These are phyloP conservation scores for Selene dorsalis DNA, from an alignment of 2,797 vertebrate species.

Conservation along the genomic window DNA sequence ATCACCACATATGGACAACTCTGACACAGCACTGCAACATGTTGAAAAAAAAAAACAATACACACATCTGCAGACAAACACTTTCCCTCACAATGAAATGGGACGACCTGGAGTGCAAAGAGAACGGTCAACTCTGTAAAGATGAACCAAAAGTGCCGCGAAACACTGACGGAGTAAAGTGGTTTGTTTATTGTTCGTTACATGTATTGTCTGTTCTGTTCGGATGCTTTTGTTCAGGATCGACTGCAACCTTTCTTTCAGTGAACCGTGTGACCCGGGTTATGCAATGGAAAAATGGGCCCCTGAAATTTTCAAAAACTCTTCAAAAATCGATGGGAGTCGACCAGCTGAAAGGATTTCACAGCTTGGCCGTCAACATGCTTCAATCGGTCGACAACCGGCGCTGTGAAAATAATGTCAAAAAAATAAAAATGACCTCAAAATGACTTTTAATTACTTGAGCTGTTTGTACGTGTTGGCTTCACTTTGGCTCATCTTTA, in stretches of 20 bases:
- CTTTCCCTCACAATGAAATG: slow-evolving; percentile 58
- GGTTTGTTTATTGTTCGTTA: neutral
- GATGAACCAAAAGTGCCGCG: slow-evolving; percentile 39
- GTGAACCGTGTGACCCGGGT: slow-evolving; percentile 12
- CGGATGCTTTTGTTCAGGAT: neutral
- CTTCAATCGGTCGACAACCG: neutral
- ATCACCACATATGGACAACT: slow-evolving; percentile 48
- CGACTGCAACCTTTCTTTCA: neutral
- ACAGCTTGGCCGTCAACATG: neutral
- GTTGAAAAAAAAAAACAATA: slow-evolving; percentile 31
- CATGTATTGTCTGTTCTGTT: neutral
- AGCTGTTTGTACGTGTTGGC: slow-evolving; percentile 6
- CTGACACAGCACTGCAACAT: slow-evolving; percentile 51
- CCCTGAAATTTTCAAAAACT: neutral
- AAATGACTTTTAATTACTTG: neutral
- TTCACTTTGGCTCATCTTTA: slow-evolving; percentile 44
- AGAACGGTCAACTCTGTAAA: slow-evolving; percentile 36
- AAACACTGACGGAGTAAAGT: neutral
- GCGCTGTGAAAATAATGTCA: neutral
- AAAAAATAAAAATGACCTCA: neutral
- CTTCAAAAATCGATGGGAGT: slow-evolving; percentile 8
- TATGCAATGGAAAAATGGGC: neutral
- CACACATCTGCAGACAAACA: slow-evolving; percentile 37
- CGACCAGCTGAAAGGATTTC: slow-evolving; percentile 13
- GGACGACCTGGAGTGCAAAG: slow-evolving; percentile 19